A percentile compares a stretch with the other conserved stretches of the same genome.
These are phyloP conservation scores for Tyria jacobaeae DNA, from an alignment of 2,888 invertebrate species.

Conservation along the genomic window DNA sequence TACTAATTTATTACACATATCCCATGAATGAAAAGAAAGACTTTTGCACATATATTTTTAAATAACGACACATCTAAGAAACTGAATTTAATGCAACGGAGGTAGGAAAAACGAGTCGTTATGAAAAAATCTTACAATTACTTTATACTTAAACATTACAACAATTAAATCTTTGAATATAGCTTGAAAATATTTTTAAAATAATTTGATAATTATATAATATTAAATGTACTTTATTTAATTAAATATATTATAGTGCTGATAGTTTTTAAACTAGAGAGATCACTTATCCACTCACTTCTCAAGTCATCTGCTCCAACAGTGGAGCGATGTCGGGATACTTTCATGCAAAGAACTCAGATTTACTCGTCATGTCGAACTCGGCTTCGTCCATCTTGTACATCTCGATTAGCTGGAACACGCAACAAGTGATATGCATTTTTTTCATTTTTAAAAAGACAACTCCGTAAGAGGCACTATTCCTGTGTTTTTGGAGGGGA, in stretches of 20 bases:
- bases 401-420: slow-evolving; percentile 94
- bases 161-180: neutral
- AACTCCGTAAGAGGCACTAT: too few relatives aligned
- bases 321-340: slow-evolving; percentile 80
- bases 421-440: slow-evolving; percentile 21
- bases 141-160: slow-evolving; percentile 20
- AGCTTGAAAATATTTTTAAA: slow-evolving; percentile 21
- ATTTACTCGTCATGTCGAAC: slow-evolving; percentile 95
- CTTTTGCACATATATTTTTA: slow-evolving; percentile 20
- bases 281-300: slow-evolving; percentile 71
- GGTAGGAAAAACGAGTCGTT: slow-evolving; percentile 25
- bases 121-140: slow-evolving; percentile 21
- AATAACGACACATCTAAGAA: slow-evolving; percentile 16
- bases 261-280: slow-evolving; percentile 49
- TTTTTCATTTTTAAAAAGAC: too few relatives aligned
- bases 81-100: neutral
- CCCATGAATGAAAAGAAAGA: slow-evolving; percentile 25
- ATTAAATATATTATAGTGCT: slow-evolving; percentile 22
- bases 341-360: slow-evolving; percentile 95
- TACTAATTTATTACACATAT: slow-evolving; percentile 15
- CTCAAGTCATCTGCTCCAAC: slow-evolving; percentile 73
- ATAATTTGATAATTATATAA: slow-evolving; percentile 14
- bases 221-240: neutral
- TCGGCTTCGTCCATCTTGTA: slow-evolving; percentile 97
- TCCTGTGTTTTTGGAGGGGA: too few relatives aligned